These are phyloP conservation scores for Pristionchus fissidentatus DNA, from an alignment of 2,888 invertebrate genomes.

Conservation along the genomic window DNA sequence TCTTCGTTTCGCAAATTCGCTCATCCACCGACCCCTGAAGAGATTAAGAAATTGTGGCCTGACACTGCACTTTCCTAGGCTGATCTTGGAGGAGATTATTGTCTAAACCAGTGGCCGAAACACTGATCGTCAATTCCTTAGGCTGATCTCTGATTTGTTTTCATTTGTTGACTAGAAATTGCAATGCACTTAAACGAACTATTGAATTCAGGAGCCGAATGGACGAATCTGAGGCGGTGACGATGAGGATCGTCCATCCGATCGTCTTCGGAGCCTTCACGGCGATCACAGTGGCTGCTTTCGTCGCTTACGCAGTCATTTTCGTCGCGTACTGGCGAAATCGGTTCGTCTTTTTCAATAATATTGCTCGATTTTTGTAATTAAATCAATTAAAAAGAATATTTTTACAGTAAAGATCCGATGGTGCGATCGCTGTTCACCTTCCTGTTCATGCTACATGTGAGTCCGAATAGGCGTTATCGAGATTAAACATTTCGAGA, in stretches of 20 bases:
- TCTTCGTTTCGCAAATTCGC: no score
- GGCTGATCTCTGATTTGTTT: no score
- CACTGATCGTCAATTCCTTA: no score
- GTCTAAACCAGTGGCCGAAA: no score
- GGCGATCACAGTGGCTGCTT: not conserved
- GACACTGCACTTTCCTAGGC: no score
- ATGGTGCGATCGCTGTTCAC: not conserved
- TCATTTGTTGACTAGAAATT: no score
- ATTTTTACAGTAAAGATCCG: not conserved
- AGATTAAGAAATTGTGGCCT: no score
- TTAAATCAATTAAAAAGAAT: not conserved
- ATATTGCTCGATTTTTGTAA: not conserved
- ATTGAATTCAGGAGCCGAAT: not conserved
- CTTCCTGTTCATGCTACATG: not conserved
- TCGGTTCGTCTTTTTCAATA: not conserved
- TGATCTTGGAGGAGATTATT: no score
- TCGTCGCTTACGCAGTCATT: not conserved
- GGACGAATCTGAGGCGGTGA: conserved; percentile 5
- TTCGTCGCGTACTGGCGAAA: conserved; percentile 19
- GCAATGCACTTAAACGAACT: no score
- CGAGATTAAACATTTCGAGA: not conserved
- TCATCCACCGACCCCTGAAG: no score
- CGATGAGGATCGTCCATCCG: conserved; percentile 2
- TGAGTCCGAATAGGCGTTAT: not conserved
- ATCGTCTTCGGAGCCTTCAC: not conserved